Evolutionary conservation across 37 sponge, comb jelly and placozoan species (phyloP), one percentile per base, ranked within the genome.

Genomic region (Beroe forskalii): DNA sequence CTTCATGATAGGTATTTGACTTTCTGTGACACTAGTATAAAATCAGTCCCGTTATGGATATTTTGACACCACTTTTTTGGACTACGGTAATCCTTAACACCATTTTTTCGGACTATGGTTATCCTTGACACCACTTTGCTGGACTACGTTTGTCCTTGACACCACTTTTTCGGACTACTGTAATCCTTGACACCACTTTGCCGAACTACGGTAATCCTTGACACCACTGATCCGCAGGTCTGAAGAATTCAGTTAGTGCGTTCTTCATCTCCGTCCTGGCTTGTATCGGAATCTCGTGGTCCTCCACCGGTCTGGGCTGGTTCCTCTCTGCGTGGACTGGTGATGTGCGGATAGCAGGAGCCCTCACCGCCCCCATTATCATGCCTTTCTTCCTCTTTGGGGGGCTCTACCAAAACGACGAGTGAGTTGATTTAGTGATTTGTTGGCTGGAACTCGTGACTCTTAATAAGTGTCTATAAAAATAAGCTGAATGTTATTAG

Each of bases 321-420:
- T 69, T 69, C 38, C 72, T 69, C 33, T 69, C 72, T 2, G 72
- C 72, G 19, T 69, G 72, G 72, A 69, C 72, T 35, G 72, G 72
- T 14, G 72, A 69, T 69, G 72, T 69, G 38, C 1, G 72, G 72
- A 69, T 69, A 69, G 72, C 72, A 36, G 72, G 72, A 36, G 72
- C 72, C 32, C 38, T 69, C 2, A 69, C 72, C 8, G 86, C 86
- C 31, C 86, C 86, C 22, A 43, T 80, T 30, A 80, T 80, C 86
- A 80, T 80, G 86, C 86, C 86, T 22, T 80, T 80, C 48, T 44
- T 80, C 30, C 86, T 80, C 27, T 80, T 80, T 38, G 86, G 86
- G 3, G 86, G 86, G 3, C 86, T 80, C 30, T 80, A 80, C 86
- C 86, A 80, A 23, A 38, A 80, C 27, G 86, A 80, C 55, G 55